Percentiles rank a stretch among this genome's conserved stretches.
Evolutionary conservation across 35 echinoderm and acorn worm genomes (phyloP).

Genomic region (Acanthaster planci): DNA sequence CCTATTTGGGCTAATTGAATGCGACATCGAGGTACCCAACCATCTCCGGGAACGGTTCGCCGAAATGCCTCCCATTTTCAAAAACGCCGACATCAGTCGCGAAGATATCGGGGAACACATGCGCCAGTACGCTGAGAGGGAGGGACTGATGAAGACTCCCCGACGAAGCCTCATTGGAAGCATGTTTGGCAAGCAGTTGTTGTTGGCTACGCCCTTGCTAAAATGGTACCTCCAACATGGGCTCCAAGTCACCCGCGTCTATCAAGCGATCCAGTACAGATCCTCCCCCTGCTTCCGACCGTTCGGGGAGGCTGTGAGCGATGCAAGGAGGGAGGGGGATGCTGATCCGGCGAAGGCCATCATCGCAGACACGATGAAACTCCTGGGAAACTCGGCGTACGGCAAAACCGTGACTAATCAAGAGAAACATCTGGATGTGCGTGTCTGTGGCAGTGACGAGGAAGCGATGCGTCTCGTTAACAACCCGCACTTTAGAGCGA

Average conservation of each 20-base stretch:
- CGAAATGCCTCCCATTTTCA: slow-evolving; percentile 59
- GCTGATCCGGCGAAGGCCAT: slow-evolving; percentile 25
- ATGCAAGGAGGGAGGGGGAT: slow-evolving; percentile 19
- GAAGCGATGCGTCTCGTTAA: not conserved
- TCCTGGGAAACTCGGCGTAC: slow-evolving; percentile 47
- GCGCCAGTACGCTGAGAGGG: slow-evolving; percentile 17
- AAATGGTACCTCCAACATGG: slow-evolving; percentile 55
- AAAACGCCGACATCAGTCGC: slow-evolving; percentile 40
- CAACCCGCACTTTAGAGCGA: not conserved
- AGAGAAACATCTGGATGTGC: slow-evolving; percentile 25
- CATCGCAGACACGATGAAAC: slow-evolving; percentile 51
- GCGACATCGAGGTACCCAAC: slow-evolving; percentile 52
- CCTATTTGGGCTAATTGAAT: not conserved
- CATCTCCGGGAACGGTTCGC: not conserved
- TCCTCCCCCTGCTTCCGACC: slow-evolving; percentile 28
- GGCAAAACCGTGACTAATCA: slow-evolving; percentile 50
- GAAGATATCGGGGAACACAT: slow-evolving; percentile 49
- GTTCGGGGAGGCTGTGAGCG: slow-evolving; percentile 46
- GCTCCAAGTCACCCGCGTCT: slow-evolving; percentile 5
- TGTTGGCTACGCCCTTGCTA: slow-evolving; percentile 47
- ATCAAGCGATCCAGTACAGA: not conserved
- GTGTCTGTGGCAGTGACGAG: not conserved
- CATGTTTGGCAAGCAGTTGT: slow-evolving; percentile 36
- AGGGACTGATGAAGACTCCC: slow-evolving; percentile 14
- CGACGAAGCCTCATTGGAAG: slow-evolving; percentile 36